phyloP scores from a whole-genome alignment of 1,140 invertebrate genomes.

The Drosophila teissieri region DNA sequence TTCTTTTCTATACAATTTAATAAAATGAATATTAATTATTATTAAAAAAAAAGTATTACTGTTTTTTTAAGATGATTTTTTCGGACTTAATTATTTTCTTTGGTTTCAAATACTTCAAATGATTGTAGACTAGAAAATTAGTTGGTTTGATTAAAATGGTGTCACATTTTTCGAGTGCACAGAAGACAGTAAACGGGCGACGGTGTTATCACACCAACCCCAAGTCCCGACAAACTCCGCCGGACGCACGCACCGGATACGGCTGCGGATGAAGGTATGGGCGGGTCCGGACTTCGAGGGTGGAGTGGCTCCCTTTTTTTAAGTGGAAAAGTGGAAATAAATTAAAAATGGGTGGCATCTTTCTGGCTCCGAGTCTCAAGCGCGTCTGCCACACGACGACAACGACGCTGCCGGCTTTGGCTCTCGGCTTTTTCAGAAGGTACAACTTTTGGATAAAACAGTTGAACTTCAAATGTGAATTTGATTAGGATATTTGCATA shows the following conservation, averaged over 20 bases:
- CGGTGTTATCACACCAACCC: slow-evolving; percentile 51
- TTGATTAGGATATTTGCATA: slow-evolving; percentile 84
- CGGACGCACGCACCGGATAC: slow-evolving; percentile 81
- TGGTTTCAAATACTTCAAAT: too few relatives aligned
- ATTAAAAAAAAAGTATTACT: too few relatives aligned
- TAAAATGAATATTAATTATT: too few relatives aligned
- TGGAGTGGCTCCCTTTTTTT: slow-evolving; percentile 51
- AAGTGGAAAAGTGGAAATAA: slow-evolving; percentile 76
- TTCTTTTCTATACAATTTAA: too few relatives aligned
- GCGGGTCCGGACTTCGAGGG: slow-evolving; percentile 1
- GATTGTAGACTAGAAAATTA: too few relatives aligned
- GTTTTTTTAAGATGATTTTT: too few relatives aligned
- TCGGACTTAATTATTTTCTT: too few relatives aligned
- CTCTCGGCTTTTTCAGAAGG: slow-evolving; percentile 43
- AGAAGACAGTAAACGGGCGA: slow-evolving; percentile 13
- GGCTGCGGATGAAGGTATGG: slow-evolving; percentile 58
- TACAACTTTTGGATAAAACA: slow-evolving; percentile 84
- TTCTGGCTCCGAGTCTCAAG: slow-evolving; percentile 37
- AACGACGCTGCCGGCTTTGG: slow-evolving; percentile 43
- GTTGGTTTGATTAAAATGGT: too few relatives aligned
- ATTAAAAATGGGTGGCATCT: slow-evolving; percentile 81
- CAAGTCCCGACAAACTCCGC: slow-evolving; percentile 58
- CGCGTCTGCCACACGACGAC: slow-evolving; percentile 55
- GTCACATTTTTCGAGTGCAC: slow-evolving; percentile 18
- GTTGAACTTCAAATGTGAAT: slow-evolving; percentile 84